A percentile compares a stretch with the other conserved stretches of the same genome.
Conservation (phyloP, 2,888 invertebrate genomes). For the Thera britannica region DNA sequence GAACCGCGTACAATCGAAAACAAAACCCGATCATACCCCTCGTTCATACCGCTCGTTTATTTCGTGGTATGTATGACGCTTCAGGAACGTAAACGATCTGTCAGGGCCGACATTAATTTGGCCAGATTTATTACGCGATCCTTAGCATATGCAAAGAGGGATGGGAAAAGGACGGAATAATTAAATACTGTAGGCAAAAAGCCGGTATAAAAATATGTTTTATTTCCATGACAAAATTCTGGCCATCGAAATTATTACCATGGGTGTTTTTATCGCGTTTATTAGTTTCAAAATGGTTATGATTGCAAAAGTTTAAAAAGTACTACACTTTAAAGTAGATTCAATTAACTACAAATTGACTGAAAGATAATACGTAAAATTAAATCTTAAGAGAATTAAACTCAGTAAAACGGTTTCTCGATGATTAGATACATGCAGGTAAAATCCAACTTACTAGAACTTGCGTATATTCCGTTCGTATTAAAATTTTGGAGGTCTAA, state of each 20-base stretch:
- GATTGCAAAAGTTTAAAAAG: background rate
- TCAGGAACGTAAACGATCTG: constrained; percentile 78
- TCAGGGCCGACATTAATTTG: constrained; percentile 78
- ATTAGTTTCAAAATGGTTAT: too few relatives aligned
- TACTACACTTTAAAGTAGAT: background rate
- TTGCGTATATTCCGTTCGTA: background rate
- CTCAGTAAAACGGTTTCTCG: too few relatives aligned
- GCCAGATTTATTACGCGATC: constrained; percentile 75
- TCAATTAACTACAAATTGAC: too few relatives aligned
- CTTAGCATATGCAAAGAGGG: constrained; percentile 55
- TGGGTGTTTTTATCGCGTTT: too few relatives aligned
- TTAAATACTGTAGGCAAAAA: constrained; percentile 9
- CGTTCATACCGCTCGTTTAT: constrained; percentile 50
- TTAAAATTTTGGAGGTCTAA: background rate
- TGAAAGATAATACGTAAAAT: too few relatives aligned
- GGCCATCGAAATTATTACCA: too few relatives aligned
- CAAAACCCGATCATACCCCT: constrained; percentile 49
- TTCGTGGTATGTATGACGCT: constrained; percentile 73
- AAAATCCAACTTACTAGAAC: background rate
- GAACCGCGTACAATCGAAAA: constrained; percentile 35
- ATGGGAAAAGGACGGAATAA: constrained; percentile 21
- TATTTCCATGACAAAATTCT: too few relatives aligned
- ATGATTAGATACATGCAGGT: too few relatives aligned
- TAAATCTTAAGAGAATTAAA: too few relatives aligned
- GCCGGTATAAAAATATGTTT: background rate